These are phyloP conservation scores for Cotesia typhae DNA, from an alignment of 1,140 invertebrate genomes.

Conservation along the genomic window DNA sequence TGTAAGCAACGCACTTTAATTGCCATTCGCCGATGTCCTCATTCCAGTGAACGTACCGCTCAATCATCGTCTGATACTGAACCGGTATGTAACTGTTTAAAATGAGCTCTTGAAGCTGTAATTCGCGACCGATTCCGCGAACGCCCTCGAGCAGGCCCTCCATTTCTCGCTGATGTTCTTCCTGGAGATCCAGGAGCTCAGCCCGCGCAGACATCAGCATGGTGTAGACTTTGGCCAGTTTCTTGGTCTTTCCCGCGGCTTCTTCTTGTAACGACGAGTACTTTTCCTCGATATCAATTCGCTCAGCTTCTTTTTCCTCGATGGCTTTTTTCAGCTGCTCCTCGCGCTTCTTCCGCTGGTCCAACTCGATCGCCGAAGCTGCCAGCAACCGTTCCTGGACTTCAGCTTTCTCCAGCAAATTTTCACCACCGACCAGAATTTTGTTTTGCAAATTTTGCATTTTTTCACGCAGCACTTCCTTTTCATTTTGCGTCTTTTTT, in stretches of 20 bases:
- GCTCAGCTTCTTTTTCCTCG: slow-evolving; percentile 89
- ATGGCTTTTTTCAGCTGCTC: slow-evolving; percentile 82
- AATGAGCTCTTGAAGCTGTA: slow-evolving; percentile 89
- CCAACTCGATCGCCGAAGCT: slow-evolving; percentile 89
- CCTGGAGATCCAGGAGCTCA: slow-evolving; percentile 87
- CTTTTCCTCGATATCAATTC: slow-evolving; percentile 95
- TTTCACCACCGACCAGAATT: slow-evolving; percentile 97
- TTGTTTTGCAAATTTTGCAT: slow-evolving; percentile 92
- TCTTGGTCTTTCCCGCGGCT: slow-evolving; percentile 89
- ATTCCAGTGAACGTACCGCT: slow-evolving; percentile 94
- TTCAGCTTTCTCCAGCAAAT: slow-evolving; percentile 97
- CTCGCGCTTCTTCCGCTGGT: slow-evolving; percentile 84
- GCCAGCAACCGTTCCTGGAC: slow-evolving; percentile 91
- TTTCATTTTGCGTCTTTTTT: slow-evolving; percentile 71
- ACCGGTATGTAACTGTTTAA: slow-evolving; percentile 90
- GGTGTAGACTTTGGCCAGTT: slow-evolving; percentile 88
- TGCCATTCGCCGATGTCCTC: slow-evolving; percentile 99
- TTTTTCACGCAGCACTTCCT: slow-evolving; percentile 83
- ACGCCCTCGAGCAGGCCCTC: slow-evolving; percentile 94
- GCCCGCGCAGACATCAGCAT: slow-evolving; percentile 84
- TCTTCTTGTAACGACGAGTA: slow-evolving; percentile 95
- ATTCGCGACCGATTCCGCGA: slow-evolving; percentile 85
- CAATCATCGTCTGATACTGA: slow-evolving; percentile 91
- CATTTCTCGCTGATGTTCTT: slow-evolving; percentile 96
- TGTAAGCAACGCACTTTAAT: slow-evolving; percentile 96